Evolutionary conservation across 1,140 invertebrate species (phyloP).

Genomic region (Anoplophora glabripennis): DNA sequence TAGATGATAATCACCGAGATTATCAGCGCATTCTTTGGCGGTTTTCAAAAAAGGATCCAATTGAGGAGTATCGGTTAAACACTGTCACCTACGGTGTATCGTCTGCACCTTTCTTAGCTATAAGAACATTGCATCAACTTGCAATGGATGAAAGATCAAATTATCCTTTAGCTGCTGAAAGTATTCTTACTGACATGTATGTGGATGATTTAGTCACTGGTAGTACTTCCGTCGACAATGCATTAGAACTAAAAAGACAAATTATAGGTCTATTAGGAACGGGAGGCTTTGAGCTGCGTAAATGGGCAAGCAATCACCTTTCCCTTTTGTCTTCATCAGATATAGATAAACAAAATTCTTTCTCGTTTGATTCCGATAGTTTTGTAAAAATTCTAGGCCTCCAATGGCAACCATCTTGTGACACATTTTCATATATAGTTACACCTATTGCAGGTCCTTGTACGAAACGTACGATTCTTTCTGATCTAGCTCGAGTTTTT

Average conservation of each 20-base stretch:
- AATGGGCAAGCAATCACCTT: conserved; percentile 48
- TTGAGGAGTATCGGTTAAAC: background rate
- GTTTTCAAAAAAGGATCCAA: background rate
- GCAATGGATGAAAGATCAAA: conserved; percentile 12
- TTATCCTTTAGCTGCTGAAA: background rate
- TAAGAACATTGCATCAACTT: conserved; percentile 9
- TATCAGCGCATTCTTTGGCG: background rate
- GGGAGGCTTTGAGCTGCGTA: conserved; percentile 24
- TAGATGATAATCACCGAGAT: background rate
- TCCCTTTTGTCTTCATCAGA: conserved; percentile 1
- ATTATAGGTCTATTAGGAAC: background rate
- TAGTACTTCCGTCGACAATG: conserved; percentile 23
- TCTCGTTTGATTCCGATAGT: background rate
- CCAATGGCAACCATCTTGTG: background rate
- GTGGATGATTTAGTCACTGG: conserved; percentile 43
- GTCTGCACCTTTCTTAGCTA: conserved; percentile 12
- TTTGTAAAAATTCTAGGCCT: background rate
- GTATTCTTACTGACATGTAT: conserved; percentile 15
- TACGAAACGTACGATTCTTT: background rate
- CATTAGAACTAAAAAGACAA: background rate
- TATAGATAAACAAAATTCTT: background rate
- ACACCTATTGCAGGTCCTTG: background rate
- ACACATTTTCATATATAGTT: background rate
- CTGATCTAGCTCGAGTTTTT: background rate
- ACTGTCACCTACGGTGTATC: conserved; percentile 1